Evolutionary conservation across 2,888 invertebrate genomes (phyloP).

Genomic region (Drosophila basisetae): DNA sequence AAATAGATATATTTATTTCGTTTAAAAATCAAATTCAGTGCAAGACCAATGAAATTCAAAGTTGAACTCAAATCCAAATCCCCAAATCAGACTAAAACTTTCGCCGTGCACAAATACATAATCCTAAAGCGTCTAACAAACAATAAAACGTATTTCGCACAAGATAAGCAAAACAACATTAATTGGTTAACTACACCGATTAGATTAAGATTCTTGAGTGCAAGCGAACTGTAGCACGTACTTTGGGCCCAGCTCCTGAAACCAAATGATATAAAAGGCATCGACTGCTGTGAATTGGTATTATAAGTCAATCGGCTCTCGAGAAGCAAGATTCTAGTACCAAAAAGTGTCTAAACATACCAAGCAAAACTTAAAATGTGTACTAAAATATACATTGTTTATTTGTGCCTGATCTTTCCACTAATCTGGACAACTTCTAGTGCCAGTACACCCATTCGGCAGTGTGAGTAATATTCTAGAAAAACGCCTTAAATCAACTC

Average conservation of each 20-base stretch:
- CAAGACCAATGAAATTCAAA: neutral
- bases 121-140: conserved; percentile 3
- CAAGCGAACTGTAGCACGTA: conserved; percentile 34
- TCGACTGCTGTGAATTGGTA: neutral
- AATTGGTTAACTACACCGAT: conserved; percentile 29
- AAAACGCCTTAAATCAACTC: neutral
- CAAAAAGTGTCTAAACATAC: neutral
- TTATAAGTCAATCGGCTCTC: conserved; percentile 28
- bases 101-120: neutral
- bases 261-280: conserved; percentile 52
- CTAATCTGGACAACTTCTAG: conserved; percentile 27
- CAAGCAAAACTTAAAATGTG: conserved; percentile 31
- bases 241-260: neutral
- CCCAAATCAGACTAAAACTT: neutral
- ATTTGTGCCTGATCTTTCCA: conserved; percentile 37
- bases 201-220: conserved; percentile 54
- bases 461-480: conserved; percentile 54
- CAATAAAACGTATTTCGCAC: conserved; percentile 16
- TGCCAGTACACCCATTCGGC: conserved; percentile 55
- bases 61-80: neutral
- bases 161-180: conserved; percentile 19
- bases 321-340: conserved; percentile 4
- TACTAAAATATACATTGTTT: conserved; percentile 9
- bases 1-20: neutral
- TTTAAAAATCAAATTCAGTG: neutral